Evolutionary conservation across 2,797 vertebrate genomes (phyloP), one percentile per base, ranked within the genome.

Genomic region (Acipenser transmontanus): DNA sequence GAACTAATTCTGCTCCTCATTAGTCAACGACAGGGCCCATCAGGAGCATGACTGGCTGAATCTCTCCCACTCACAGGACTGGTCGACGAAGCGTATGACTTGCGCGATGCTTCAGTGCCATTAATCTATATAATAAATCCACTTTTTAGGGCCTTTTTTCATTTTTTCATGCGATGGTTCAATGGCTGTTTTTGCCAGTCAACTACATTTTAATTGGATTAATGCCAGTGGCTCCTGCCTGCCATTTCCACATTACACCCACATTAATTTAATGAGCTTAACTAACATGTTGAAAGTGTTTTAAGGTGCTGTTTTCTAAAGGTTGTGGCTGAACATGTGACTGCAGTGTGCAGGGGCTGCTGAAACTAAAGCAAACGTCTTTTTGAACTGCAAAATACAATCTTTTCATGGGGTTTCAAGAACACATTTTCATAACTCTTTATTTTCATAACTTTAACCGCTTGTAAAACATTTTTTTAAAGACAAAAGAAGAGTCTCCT

Each of bases 1-100:
- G 83, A 88, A 84, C 82, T 82, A 87, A 88, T 90, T 86, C 84
- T 86, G 79, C 76, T 87, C 80, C 82, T 85, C 88, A 89, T 89
- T 90, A 89, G 85, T 89, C 87, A 88, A 77, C 69, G 86, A 87
- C 90, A 90, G 78, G 73, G 76, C 76, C 63, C 66, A 87, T 90
- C 84, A 86, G 79, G 74, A 77, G 76, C 79, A 52, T 52, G 64
- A 47, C 64, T 10, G n/a, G 49, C 59, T 13, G 1, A 14, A 50
- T 63, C 57, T 61, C 14, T 61, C 7, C 11, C 8, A 8, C 49
- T 50, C 50, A 50, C 34, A 17, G 59, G 48, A 68, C 63, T 59
- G 63, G 47, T 13, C 51, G 11, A 13, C 54, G 2, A 7, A 56
- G n/a, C 13, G 49, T 2, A n/a, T 6, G 65, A 7, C 50, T 12